Evolutionary conservation across 92 coral and sea anemone genomes (phyloP).

Genomic region (Pocillopora grandis): DNA sequence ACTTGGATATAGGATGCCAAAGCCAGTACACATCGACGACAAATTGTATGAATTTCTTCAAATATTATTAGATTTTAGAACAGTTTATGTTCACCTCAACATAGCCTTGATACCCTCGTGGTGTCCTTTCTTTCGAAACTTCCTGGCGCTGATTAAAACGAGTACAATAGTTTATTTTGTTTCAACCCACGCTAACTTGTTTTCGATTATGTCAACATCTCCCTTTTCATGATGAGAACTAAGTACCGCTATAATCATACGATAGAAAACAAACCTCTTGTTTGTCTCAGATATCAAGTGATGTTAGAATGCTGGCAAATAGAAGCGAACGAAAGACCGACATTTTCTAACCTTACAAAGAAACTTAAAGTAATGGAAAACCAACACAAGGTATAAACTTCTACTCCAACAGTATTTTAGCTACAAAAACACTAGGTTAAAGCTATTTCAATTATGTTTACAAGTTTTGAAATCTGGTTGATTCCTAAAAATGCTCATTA

Average conservation of each 20-base stretch:
- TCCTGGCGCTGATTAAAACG: too few relatives aligned
- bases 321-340: constrained; percentile 2
- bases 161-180: too few relatives aligned
- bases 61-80: too few relatives aligned
- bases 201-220: neutral
- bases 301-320: constrained; percentile 27
- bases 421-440: neutral
- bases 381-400: constrained; percentile 17
- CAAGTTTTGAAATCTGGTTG: neutral
- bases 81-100: neutral
- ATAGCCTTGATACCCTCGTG: neutral
- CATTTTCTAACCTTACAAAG: neutral
- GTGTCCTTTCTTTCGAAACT: too few relatives aligned
- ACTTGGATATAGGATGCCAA: constrained; percentile 21
- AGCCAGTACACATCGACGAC: constrained; percentile 11
- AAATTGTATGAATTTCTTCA: neutral
- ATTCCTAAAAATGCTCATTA: neutral
- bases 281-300: constrained; percentile 16
- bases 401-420: neutral
- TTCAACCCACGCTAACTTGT: too few relatives aligned
- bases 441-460: neutral
- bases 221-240: neutral
- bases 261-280: too few relatives aligned
- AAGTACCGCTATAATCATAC: neutral
- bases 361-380: constrained; percentile 18